Evolutionary conservation across 2,888 invertebrate species (phyloP), one percentile per base, ranked within the genome.

Genomic region (Bedellia somnulentella): DNA sequence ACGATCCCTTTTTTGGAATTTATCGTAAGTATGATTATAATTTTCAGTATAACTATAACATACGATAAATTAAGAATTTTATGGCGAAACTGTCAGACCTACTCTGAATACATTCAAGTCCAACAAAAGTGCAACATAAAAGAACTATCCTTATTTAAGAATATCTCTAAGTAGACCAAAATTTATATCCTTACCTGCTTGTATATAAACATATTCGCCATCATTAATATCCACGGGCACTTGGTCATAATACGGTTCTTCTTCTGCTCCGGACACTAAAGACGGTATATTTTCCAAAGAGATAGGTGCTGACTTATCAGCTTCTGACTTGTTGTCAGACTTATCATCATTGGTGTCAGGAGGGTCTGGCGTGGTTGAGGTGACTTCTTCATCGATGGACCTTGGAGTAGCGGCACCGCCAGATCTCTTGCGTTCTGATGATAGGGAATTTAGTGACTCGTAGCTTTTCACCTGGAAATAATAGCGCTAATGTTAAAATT

Each of bases 171-270:
- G n/a, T n/a, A n/a, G n/a, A n/a, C n/a, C n/a, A n/a, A n/a, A n/a
- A n/a, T n/a, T n/a, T n/a, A n/a, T n/a, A n/a, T n/a, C n/a, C 26
- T 10, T 21, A 61, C 84, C 83, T 33, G 85, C 82, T 68, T 85
- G 84, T 36, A 87, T 83, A 46, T 86, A 86, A 39, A 87, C 86
- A 52, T 87, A 87, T 71, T 88, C 87, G 31, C 86, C 86, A 41
- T 82, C 82, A 38, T 77, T 78, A 11, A 12, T 27, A 38, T 86
- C 86, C 27, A 81, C 68, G 1, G 86, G 85, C 28, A 86, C 86
- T 50, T 83, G 83, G 46, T 86, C 86, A 45, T 86, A 86, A 45
- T 83, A 85, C 0, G 85, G 86, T 46, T 86, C 86, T 42, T 83
- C 81, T 33, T 77, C 75, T 3, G 51, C 41, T 4, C 47, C 40